Conservation (phyloP, 2,888 invertebrate species). For the Andrena haemorrhoa region DNA sequence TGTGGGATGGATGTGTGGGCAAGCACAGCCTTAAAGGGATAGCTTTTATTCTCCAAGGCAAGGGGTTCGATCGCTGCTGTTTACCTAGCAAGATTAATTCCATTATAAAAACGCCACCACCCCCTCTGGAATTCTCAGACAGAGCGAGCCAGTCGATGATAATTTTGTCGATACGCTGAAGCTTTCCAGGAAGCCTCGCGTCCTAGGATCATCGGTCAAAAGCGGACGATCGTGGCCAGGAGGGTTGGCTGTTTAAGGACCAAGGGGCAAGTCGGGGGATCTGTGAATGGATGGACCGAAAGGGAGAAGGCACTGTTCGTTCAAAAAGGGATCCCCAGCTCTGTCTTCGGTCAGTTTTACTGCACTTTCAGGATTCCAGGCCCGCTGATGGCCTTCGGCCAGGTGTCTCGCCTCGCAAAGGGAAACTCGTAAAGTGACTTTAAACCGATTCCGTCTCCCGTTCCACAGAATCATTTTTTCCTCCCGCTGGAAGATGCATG, state of each 20-base stretch:
- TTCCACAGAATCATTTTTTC: slow-evolving; percentile 55
- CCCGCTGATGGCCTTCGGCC: slow-evolving; percentile 77
- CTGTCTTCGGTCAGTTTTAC: slow-evolving; percentile 78
- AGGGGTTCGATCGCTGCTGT: neutral
- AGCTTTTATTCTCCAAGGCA: no score
- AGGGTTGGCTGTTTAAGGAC: slow-evolving; percentile 53
- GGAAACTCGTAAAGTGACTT: slow-evolving; percentile 77
- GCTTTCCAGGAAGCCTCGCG: neutral
- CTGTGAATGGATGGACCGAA: slow-evolving; percentile 75
- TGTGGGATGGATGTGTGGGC: no score
- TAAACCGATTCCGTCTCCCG: slow-evolving; percentile 71
- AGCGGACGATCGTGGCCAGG: slow-evolving; percentile 52
- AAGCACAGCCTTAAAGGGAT: no score
- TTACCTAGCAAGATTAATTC: neutral
- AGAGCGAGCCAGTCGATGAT: neutral
- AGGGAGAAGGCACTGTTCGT: slow-evolving; percentile 55
- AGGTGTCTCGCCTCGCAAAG: slow-evolving; percentile 78
- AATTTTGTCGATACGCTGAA: slow-evolving; percentile 10
- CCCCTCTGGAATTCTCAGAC: neutral
- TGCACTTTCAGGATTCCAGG: slow-evolving; percentile 79
- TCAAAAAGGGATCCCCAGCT: slow-evolving; percentile 65
- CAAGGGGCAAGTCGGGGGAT: slow-evolving; percentile 59
- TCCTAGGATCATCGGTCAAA: slow-evolving; percentile 51
- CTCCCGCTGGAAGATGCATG: slow-evolving; percentile 27
- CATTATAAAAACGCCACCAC: neutral